Evolutionary conservation across 2,113 vertebrate species (phyloP), one percentile per base, ranked within the genome.

Genomic region (Sander vitreus): DNA sequence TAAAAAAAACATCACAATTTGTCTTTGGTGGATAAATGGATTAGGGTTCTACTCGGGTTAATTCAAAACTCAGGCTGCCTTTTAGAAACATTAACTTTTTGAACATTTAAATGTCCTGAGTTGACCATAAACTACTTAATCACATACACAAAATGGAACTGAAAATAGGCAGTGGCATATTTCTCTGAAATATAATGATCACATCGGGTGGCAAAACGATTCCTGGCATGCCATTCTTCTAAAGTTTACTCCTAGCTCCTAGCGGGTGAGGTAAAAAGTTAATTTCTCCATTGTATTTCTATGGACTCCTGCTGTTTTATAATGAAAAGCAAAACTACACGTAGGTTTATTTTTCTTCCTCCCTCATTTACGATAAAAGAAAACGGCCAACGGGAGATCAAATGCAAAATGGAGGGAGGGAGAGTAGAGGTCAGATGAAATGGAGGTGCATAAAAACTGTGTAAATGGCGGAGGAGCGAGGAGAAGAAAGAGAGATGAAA

Each of bases 401-500:
- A 77, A 75, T 60, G 68, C 21, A 67, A 76, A 83, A 30, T 30
- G 13, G 51, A 47, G 9, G 7, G 57, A 65, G 45, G 18, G 16
- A 64, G 50, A 53, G 57, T 62, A 8, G 55, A 72, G 57, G 71
- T 88, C 69, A 73, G 78, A 69, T 76, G 15, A 58, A 74, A 67
- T 15, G 21, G 66, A 73, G 65, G 51, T 48, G 51, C 58, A 84
- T 76, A 64, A 71, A 80, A 75, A 81, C 62, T 73, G 47, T 75
- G 55, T 55, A 60, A 86, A 83, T 12, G 1, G 23, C 18, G 21
- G 33, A 77, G 50, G 30, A 64, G 39, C 45, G 62, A 65, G 12
- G 18, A 64, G 33, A 50, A 74, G 71, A 76, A 65, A 68, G 45
- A 47, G 55, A 73, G 80, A 87, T 81, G 89, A 88, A 78, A 85